Conservation (phyloP, 2,113 vertebrate species). For the Bubalus kerabau region DNA sequence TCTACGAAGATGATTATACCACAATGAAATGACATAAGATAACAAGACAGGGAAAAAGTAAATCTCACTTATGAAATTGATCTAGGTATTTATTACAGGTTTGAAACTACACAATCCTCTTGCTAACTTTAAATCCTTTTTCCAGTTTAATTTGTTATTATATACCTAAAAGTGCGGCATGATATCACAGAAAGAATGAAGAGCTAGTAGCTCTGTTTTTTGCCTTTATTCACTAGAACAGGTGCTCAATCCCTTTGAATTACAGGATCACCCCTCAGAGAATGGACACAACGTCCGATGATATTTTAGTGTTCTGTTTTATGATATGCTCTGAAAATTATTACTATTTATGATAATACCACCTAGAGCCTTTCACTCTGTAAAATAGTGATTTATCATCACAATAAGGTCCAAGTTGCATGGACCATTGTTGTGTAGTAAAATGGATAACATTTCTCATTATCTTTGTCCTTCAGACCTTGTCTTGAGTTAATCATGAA, state of each 20-base stretch:
- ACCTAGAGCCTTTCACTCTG: background rate
- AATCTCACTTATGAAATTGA: conserved; percentile 62
- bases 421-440: background rate
- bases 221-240: background rate
- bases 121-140: conserved; percentile 57
- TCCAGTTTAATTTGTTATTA: conserved; percentile 18
- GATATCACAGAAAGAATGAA: background rate
- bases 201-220: background rate
- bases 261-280: background rate
- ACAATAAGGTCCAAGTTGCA: background rate
- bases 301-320: background rate
- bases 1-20: conserved; percentile 24
- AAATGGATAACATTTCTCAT: background rate
- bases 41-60: conserved; percentile 46
- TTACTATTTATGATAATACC: background rate
- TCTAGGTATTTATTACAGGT: conserved; percentile 51
- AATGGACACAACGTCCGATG: background rate
- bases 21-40: conserved; percentile 53
- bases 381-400: background rate
- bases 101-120: conserved; percentile 54
- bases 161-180: background rate
- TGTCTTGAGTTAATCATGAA: background rate
- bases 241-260: background rate
- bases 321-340: background rate
- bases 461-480: background rate